phyloP scores from a whole-genome alignment of 1,140 invertebrate genomes.

The Drosophila tropicalis region DNA sequence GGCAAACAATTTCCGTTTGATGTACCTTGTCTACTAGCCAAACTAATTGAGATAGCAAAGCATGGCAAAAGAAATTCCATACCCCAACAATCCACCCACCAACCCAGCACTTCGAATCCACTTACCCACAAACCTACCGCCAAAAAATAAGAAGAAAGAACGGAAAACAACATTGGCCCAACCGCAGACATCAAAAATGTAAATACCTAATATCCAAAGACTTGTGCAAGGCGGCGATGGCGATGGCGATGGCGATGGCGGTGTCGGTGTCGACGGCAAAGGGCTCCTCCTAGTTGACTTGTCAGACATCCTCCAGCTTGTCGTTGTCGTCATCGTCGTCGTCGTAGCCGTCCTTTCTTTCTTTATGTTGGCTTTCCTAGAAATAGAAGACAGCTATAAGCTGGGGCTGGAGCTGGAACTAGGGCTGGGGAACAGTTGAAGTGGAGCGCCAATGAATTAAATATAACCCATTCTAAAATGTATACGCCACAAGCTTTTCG shows the following conservation, averaged over 20 bases:
- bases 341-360: not conserved
- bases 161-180: constrained; percentile 45
- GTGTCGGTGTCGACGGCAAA: constrained; percentile 2
- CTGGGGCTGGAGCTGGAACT: constrained; percentile 2
- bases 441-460: constrained; percentile 77
- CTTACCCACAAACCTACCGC: not conserved
- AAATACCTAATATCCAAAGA: constrained; percentile 68
- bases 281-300: constrained; percentile 38
- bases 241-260: constrained; percentile 7
- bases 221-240: constrained; percentile 21
- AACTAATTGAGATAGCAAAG: constrained; percentile 70
- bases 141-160: constrained; percentile 12
- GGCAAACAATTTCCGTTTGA: constrained; percentile 70
- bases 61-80: constrained; percentile 57
- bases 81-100: constrained; percentile 3
- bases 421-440: constrained; percentile 44
- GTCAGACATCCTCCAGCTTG: constrained; percentile 45
- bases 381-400: constrained; percentile 38
- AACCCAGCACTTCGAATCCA: not conserved
- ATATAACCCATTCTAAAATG: constrained; percentile 76
- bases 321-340: constrained; percentile 26
- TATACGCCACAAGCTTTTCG: constrained; percentile 74
- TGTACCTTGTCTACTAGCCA: constrained; percentile 60
- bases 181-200: constrained; percentile 70
- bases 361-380: constrained; percentile 49